phyloP scores from a whole-genome alignment of 2,113 vertebrate species.

The Plotosus lineatus region DNA sequence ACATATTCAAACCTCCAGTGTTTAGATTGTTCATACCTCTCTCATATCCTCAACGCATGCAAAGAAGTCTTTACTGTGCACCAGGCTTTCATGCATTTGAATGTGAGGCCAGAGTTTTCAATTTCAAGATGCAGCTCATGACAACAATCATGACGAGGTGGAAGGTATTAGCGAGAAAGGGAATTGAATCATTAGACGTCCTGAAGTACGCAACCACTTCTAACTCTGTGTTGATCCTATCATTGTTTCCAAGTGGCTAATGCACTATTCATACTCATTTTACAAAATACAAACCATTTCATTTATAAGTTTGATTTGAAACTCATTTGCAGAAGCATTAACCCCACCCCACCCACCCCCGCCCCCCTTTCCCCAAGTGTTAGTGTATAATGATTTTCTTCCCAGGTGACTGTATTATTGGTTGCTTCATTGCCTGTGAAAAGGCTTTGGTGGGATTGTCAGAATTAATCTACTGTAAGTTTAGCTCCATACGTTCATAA shows the following conservation, averaged over 20 bases:
- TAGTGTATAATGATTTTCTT: background rate
- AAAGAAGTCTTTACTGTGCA: background rate
- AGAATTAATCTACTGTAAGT: slow-evolving; percentile 28
- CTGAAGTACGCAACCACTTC: slow-evolving; percentile 34
- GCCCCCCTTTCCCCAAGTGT: background rate
- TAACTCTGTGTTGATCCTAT: slow-evolving; percentile 62
- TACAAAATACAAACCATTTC: slow-evolving; percentile 4
- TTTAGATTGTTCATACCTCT: background rate
- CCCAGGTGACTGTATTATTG: background rate
- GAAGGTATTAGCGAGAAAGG: background rate
- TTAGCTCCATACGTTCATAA: slow-evolving; percentile 13
- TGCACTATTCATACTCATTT: slow-evolving; percentile 57
- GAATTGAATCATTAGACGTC: slow-evolving; percentile 53
- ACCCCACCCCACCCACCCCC: too few relatives aligned
- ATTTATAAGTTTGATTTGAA: background rate
- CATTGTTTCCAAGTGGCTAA: background rate
- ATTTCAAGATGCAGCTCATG: background rate
- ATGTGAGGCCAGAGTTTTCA: background rate
- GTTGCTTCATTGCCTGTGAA: slow-evolving; percentile 8
- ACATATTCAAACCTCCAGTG: background rate
- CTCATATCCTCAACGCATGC: background rate
- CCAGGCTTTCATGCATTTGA: background rate
- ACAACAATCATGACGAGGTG: background rate
- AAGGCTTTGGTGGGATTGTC: slow-evolving; percentile 32
- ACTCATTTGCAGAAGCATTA: background rate